Evolutionary conservation across 2,113 vertebrate species (phyloP), one percentile per base, ranked within the genome.

Genomic region (Tamias sibiricus): DNA sequence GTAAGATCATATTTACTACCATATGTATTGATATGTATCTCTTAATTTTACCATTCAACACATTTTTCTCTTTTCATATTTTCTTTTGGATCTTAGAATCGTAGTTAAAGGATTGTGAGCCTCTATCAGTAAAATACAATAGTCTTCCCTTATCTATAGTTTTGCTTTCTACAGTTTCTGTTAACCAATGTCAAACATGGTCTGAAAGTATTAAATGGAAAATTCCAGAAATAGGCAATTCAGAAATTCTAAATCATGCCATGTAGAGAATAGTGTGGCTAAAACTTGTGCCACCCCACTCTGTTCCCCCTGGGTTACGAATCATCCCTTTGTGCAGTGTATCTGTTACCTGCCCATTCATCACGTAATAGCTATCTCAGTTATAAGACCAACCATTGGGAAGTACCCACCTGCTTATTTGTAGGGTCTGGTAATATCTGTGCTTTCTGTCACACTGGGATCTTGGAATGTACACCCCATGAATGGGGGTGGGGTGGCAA

Each of bases 11-110:
- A 32, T 76, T 96, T 82, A 19, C 28, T 90, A 47, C 17, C 2
- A 66, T 14, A 30, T 6, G 6, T 74, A 86, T 2, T n/a, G n/a
- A n/a, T n/a, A n/a, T n/a, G n/a, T n/a, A n/a, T n/a, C n/a, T n/a
- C n/a, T n/a, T n/a, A n/a, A n/a, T n/a, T n/a, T n/a, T n/a, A n/a
- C n/a, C n/a, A n/a, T n/a, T n/a, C n/a, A 13, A 82, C 66, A 76
- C 8, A 12, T 0, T 12, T 82, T 77, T 88, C 10, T 84, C 9
- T 76, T 79, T 91, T 81, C 37, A 80, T 75, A 54, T 85, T 40
- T 77, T 81, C n/a, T 85, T 94, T 86, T 62, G 13, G 44, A 76
- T 81, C 95, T 92, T 49, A 88, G 59, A 77, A 90, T 69, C 83
- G 13, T 82, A 79, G 37, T 14, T 69, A 83, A 85, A 12, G 44